Evolutionary conservation across 2,888 invertebrate species (phyloP), one percentile per base, ranked within the genome.

Genomic region (Hirtodrosophila histrioides): DNA sequence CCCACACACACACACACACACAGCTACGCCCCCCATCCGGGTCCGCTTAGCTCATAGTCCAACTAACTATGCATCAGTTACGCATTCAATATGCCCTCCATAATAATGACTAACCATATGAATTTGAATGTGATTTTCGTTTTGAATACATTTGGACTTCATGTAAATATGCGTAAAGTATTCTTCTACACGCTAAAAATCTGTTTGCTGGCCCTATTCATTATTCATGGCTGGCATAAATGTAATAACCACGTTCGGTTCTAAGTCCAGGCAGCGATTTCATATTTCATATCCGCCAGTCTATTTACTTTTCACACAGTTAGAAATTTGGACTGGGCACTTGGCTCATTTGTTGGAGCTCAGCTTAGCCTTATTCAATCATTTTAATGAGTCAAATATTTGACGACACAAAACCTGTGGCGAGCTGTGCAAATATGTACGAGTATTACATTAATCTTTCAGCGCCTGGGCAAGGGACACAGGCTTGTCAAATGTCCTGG

Each of bases 311-410:
- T 54, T 48, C 27, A 46, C 46, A 49, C 54, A 33, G 23, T 39
- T 39, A 60, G 33, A 27, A 24, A n/a, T 57, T 54, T 36, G 41
- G 35, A 10, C 17, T 49, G 56, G 43, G 29, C 11, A 43, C 44
- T 41, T 49, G 17, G 17, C 17, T 17, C 17, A 17, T 50, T 45
- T 48, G 35, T 17, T 46, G 29, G 31, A 44, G 45, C 45, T 64
- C 53, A 39, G 56, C 50, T 51, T 36, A 55, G 54, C 70, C 69
- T 64, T 83, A 77, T 83, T 86, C 83, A 86, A 86, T 79, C 66
- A 78, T 79, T 88, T 83, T 75, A 82, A 88, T 86, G 84, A 86
- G 82, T 53, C 75, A 87, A 77, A 85, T 68, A 81, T 76, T 67
- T 63, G 60, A 60, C 64, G 44, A 74, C 49, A 46, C 55, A 24